Conservation (phyloP, 2,888 invertebrate species). For the Aporophyla lueneburgensis region DNA sequence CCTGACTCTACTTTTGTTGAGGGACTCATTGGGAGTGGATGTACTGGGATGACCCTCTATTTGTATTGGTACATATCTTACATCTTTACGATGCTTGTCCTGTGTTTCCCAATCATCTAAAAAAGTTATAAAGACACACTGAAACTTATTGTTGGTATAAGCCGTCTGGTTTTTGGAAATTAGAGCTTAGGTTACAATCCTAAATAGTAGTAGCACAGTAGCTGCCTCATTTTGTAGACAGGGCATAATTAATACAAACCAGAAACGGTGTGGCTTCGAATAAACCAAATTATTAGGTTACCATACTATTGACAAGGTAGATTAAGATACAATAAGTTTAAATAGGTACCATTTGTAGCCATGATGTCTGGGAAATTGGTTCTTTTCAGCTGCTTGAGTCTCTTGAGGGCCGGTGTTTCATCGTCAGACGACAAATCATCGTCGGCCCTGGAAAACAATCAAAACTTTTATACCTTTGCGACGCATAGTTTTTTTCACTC, state of each 20-base stretch:
- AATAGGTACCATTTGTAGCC: slow-evolving; percentile 79
- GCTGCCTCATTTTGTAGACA: neutral
- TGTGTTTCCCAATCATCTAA: slow-evolving; percentile 78
- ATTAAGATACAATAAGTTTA: slow-evolving; percentile 11
- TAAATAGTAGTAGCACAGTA: neutral
- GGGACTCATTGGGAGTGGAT: slow-evolving; percentile 83
- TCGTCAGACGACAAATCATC: slow-evolving; percentile 85
- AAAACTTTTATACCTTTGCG: slow-evolving; percentile 41
- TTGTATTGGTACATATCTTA: slow-evolving; percentile 86
- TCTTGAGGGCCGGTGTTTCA: slow-evolving; percentile 84
- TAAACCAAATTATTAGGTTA: slow-evolving; percentile 37
- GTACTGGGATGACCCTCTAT: slow-evolving; percentile 85
- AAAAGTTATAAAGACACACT: slow-evolving; percentile 39
- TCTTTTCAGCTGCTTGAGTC: slow-evolving; percentile 80
- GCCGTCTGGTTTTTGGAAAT: neutral
- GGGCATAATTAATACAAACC: neutral
- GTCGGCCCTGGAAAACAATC: slow-evolving; percentile 81
- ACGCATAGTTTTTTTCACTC: slow-evolving; percentile 15
- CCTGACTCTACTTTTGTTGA: slow-evolving; percentile 70
- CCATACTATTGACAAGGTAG: slow-evolving; percentile 1
- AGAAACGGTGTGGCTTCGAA: neutral
- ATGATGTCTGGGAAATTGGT: slow-evolving; percentile 82
- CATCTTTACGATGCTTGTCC: slow-evolving; percentile 75
- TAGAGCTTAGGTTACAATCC: neutral
- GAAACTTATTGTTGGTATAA: neutral